Percentiles rank a stretch among this genome's conserved stretches.
These are phyloP conservation scores for Bradypus variegatus DNA, from an alignment of 2,797 vertebrate species.

Conservation along the genomic window DNA sequence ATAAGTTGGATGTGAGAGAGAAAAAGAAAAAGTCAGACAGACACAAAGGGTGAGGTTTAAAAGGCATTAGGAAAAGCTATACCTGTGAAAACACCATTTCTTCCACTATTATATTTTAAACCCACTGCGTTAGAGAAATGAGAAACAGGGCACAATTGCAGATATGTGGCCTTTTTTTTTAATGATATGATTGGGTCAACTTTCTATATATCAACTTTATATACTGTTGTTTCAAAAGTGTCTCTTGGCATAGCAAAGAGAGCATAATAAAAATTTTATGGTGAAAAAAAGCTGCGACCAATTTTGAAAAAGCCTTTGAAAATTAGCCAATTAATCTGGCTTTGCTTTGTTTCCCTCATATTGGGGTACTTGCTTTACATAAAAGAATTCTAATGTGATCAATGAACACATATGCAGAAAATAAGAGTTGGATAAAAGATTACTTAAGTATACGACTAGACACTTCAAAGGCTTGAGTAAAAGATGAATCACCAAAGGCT, in stretches of 20 bases:
- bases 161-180: neutral
- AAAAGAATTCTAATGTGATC: conserved; percentile 61
- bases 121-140: conserved; percentile 25
- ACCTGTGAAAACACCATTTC: neutral
- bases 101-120: conserved; percentile 40
- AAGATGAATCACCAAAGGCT: conserved; percentile 53
- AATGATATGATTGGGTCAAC: conserved; percentile 51
- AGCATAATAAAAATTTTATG: conserved; percentile 61
- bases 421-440: conserved; percentile 56
- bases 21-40: neutral
- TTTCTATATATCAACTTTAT: conserved; percentile 45
- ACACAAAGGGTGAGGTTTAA: neutral
- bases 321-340: conserved; percentile 64
- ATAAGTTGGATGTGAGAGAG: neutral
- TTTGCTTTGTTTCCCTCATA: conserved; percentile 56
- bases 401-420: conserved; percentile 58
- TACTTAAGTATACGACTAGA: conserved; percentile 34
- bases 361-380: conserved; percentile 58
- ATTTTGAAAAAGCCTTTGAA: conserved; percentile 60
- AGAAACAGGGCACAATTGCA: conserved; percentile 46
- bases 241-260: conserved; percentile 52
- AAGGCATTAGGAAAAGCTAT: neutral
- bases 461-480: conserved; percentile 54
- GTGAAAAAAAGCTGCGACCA: conserved; percentile 42
- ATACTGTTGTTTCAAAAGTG: conserved; percentile 52